Percentiles rank a stretch among this genome's conserved stretches.
Evolutionary conservation across 2,113 vertebrate species (phyloP).

Genomic region (Manacus vitellinus): DNA sequence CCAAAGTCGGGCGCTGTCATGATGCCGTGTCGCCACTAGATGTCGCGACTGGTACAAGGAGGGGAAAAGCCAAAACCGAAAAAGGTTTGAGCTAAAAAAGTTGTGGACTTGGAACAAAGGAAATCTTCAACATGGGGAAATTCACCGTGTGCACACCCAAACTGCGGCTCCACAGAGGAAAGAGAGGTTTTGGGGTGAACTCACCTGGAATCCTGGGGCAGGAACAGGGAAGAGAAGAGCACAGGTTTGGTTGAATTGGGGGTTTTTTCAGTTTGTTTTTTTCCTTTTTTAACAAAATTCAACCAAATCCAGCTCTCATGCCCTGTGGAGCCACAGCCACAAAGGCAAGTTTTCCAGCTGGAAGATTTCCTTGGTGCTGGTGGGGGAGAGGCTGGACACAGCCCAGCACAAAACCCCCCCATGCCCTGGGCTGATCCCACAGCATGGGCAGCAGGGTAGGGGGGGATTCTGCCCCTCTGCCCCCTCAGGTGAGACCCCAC

Average conservation of each 20-base stretch:
- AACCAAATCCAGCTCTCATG: background rate
- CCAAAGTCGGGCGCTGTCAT: background rate
- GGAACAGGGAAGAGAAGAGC: background rate
- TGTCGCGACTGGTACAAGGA: background rate
- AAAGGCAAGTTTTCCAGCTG: background rate
- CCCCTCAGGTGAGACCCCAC: background rate
- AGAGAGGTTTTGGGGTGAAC: background rate
- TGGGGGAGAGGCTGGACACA: background rate
- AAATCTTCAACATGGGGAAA: background rate
- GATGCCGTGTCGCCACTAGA: background rate
- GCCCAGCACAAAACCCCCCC: background rate
- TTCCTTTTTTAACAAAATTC: background rate
- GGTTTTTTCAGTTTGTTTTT: too few species aligned
- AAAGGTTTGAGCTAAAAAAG: accelerated
- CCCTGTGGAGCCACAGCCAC: too few species aligned
- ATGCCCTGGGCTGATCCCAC: background rate
- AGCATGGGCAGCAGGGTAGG: background rate
- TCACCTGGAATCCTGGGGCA: background rate
- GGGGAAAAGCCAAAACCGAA: accelerated
- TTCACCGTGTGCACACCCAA: background rate
- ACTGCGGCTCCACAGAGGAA: accelerated
- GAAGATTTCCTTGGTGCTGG: background rate
- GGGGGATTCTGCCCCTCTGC: background rate
- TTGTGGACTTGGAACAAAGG: background rate
- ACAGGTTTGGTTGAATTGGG: background rate